Conservation (phyloP, 2,797 vertebrate genomes). For the Manis crassicaudata region DNA sequence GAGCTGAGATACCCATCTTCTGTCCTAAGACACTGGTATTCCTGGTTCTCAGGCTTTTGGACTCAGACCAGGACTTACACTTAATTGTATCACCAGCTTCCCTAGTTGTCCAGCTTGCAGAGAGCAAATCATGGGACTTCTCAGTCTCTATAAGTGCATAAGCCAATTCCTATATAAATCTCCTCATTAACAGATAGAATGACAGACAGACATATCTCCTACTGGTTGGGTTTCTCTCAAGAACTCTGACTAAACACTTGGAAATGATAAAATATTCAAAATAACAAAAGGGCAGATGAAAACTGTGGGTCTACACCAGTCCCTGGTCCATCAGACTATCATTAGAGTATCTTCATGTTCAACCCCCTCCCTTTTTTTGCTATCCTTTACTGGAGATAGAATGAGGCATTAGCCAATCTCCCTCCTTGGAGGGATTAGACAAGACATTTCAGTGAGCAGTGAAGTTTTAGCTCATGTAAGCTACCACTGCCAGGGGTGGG, state of each 20-base stretch:
- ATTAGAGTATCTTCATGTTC: neutral
- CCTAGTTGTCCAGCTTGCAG: neutral
- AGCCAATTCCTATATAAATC: neutral
- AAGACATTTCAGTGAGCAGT: neutral
- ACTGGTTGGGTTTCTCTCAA: neutral
- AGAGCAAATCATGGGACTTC: neutral
- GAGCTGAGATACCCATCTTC: neutral
- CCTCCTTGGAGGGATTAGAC: neutral
- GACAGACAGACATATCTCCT: too few relatives aligned
- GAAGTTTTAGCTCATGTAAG: neutral
- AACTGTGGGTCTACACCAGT: neutral
- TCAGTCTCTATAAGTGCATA: neutral
- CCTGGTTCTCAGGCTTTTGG: too few relatives aligned
- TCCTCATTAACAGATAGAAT: neutral
- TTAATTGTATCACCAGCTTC: neutral
- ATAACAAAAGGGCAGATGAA: neutral
- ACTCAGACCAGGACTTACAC: neutral
- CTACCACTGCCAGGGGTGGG: neutral
- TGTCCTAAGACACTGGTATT: neutral
- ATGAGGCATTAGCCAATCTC: neutral
- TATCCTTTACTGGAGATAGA: neutral
- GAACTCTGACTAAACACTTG: neutral
- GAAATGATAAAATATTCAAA: conserved; percentile 11
- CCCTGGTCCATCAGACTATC: neutral
- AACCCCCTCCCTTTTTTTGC: neutral